These are phyloP conservation scores for Cephalopachus bancanus DNA, from an alignment of 2,797 vertebrate species.

Conservation along the genomic window DNA sequence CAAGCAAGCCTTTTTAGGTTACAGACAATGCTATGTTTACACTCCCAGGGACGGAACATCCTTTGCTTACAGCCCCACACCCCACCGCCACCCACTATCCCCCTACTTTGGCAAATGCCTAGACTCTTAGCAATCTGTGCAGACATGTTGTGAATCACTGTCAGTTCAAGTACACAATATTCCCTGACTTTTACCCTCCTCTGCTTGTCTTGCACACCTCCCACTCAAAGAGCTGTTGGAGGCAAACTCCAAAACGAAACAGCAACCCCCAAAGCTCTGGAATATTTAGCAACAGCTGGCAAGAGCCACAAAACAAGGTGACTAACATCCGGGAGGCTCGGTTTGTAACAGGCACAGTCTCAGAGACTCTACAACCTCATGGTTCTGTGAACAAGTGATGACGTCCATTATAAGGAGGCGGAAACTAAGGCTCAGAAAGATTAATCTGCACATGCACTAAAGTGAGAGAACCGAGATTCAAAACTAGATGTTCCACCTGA, in stretches of 20 bases:
- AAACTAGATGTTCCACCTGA: neutral
- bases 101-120: slow-evolving; percentile 51
- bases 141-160: slow-evolving; percentile 70
- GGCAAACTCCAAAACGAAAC: neutral
- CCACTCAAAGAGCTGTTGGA: neutral
- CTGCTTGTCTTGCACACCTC: neutral
- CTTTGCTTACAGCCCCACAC: slow-evolving; percentile 3
- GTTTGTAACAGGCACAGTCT: neutral
- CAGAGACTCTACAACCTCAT: neutral
- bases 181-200: slow-evolving; percentile 31
- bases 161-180: slow-evolving; percentile 70
- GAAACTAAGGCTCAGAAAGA: neutral
- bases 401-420: neutral
- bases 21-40: slow-evolving; percentile 70
- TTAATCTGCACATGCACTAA: neutral
- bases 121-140: slow-evolving; percentile 47
- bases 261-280: neutral
- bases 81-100: neutral
- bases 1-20: slow-evolving; percentile 72
- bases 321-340: neutral
- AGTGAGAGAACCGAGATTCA: neutral
- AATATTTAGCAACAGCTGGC: neutral
- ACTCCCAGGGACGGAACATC: slow-evolving; percentile 56
- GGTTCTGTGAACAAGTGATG: too few relatives aligned
- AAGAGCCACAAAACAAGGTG: neutral